These are phyloP conservation scores for Pollenia amentaria DNA, from an alignment of 2,888 invertebrate genomes.

Conservation along the genomic window DNA sequence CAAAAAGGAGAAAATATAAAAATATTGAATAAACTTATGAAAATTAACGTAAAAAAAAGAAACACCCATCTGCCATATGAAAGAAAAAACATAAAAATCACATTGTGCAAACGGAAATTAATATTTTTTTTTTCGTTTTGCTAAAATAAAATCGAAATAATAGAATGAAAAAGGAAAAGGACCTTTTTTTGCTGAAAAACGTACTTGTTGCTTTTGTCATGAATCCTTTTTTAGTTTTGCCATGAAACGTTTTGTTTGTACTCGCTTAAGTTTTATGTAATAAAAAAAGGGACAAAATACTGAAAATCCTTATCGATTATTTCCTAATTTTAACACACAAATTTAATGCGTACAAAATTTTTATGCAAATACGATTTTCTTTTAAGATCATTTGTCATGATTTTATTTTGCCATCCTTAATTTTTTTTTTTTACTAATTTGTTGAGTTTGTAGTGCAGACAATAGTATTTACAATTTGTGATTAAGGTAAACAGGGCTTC, in stretches of 20 bases:
- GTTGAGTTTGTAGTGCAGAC: background rate
- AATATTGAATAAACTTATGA: constrained; percentile 32
- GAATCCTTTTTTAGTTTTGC: constrained; percentile 29
- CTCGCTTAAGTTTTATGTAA: constrained; percentile 28
- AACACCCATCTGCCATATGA: constrained; percentile 19
- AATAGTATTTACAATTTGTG: too few species aligned
- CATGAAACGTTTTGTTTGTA: constrained; percentile 24
- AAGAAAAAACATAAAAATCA: constrained; percentile 48
- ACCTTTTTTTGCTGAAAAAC: constrained; percentile 1
- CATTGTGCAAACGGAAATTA: constrained; percentile 63
- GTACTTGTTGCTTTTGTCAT: constrained; percentile 57
- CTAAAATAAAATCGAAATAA: constrained; percentile 23
- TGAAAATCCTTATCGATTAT: constrained; percentile 59
- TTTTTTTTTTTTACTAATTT: constrained; percentile 5
- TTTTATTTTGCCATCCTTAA: background rate
- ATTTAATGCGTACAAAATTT: constrained; percentile 43
- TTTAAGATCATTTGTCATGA: constrained; percentile 24
- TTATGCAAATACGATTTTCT: constrained; percentile 36
- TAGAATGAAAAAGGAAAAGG: constrained; percentile 20
- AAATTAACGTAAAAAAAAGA: constrained; percentile 19
- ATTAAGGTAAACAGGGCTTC: too few species aligned
- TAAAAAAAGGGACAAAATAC: background rate
- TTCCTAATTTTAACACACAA: constrained; percentile 60
- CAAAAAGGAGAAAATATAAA: constrained; percentile 18
- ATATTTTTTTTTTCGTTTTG: constrained; percentile 33